Conservation (phyloP, 2,113 vertebrate genomes). For the Apeltes quadracus region DNA sequence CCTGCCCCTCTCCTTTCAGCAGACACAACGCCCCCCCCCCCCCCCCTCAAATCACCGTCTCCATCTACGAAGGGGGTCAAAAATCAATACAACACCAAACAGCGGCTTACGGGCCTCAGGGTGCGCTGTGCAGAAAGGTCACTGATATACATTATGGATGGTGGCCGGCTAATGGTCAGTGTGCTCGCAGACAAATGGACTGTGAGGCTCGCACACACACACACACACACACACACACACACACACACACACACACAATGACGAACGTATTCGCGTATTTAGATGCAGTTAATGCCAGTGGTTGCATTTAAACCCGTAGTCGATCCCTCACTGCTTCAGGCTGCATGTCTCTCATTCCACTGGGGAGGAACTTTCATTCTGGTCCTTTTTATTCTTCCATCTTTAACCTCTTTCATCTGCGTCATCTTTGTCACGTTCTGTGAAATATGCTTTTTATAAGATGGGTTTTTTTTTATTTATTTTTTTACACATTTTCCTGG, state of each 20-base stretch:
- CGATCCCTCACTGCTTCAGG: too few species aligned
- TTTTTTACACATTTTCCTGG: neutral
- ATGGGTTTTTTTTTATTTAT: too few species aligned
- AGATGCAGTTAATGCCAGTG: slow-evolving; percentile 40
- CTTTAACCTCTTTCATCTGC: neutral
- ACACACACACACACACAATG: neutral
- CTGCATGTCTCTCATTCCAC: neutral
- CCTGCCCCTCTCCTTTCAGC: slow-evolving; percentile 63
- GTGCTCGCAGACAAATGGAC: slow-evolving; percentile 75
- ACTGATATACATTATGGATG: slow-evolving; percentile 80
- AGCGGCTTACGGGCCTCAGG: slow-evolving; percentile 77
- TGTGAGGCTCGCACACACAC: slow-evolving; percentile 57
- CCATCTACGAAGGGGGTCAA: slow-evolving; percentile 67
- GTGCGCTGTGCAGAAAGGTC: slow-evolving; percentile 78
- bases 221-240: slow-evolving; percentile 14
- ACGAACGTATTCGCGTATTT: slow-evolving; percentile 4
- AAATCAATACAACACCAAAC: slow-evolving; percentile 81
- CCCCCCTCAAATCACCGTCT: slow-evolving; percentile 72
- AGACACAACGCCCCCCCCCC: slow-evolving; percentile 48
- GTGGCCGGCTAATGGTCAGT: slow-evolving; percentile 77
- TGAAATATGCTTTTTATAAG: neutral
- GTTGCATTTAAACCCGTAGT: slow-evolving; percentile 2
- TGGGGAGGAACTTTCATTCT: neutral
- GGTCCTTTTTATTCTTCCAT: neutral
- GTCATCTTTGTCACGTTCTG: neutral